Evolutionary conservation across 1,140 invertebrate species (phyloP), one percentile per base, ranked within the genome.

Genomic region (Calephelis nemesis): DNA sequence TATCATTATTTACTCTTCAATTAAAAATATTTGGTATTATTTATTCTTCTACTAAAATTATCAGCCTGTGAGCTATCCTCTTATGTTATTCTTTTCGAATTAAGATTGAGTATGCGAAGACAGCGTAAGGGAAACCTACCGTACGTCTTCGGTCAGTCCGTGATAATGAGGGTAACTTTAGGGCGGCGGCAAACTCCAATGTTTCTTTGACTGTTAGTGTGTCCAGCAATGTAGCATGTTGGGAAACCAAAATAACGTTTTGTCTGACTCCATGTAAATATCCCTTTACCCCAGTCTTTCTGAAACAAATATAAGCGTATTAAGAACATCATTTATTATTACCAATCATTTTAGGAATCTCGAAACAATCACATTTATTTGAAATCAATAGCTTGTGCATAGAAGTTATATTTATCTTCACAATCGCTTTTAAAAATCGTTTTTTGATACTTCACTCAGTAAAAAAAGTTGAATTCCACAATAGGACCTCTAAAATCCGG

Each of bases 221-320:
- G 3, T 95, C 94, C 13, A 96, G 87, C 1, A 96, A 85, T 7
- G 93, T 92, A 62, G 96, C 94, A 52, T 96, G 93, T 74, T 96
- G 96, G 47, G 95, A 93, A 93, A 96, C 81, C 92, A 95, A 0
- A 87, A 93, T 81, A 82, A 92, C 85, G 45, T 79, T 81, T 2
- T 75, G 72, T 49, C 81, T 82, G 19, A 79, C 76, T 6, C 82
- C 84, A 63, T 82, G 74, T 30, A 91, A 62, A 9, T 42, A 72
- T 9, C 88, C 88, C 42, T 79, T 75, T 11, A 91, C 87, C 7
- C 85, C 86, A 19, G 72, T 75, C 47, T 83, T 84, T 78, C 88
- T 91, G 75, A n/a, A 69, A 74, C 4, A 39, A 42, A 19, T 62
- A 70, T 13, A 13, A 15, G 30, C 30, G 4, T 30, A 30, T 30